These are phyloP conservation scores for Neopelma chrysocephalum DNA, from an alignment of 2,797 vertebrate genomes.

Conservation along the genomic window DNA sequence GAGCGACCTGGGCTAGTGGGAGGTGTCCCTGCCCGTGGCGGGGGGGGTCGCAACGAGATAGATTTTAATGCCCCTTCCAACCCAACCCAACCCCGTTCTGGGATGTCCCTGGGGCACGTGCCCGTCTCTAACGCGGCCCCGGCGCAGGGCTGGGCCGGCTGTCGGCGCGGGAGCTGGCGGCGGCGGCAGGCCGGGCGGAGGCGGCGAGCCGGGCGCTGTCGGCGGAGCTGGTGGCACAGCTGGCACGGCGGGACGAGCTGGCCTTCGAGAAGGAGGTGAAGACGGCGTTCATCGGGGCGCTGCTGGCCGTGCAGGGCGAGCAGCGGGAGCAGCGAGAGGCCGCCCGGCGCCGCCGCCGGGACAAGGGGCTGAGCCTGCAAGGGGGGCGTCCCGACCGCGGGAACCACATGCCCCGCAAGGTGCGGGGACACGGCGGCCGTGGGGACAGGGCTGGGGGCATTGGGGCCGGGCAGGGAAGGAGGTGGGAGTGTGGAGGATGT, in stretches of 20 bases:
- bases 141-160: neutral
- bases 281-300: constrained; percentile 52
- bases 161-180: constrained; percentile 22
- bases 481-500: neutral
- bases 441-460: no score
- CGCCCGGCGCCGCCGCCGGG: neutral
- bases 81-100: fast-evolving
- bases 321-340: constrained; percentile 36
- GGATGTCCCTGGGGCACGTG: fast-evolving
- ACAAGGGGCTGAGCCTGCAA: constrained; percentile 18
- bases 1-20: fast-evolving
- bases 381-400: neutral
- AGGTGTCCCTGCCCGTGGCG: neutral
- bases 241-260: constrained; percentile 45
- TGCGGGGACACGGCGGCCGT: neutral
- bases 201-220: constrained; percentile 27
- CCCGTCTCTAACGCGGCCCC: neutral
- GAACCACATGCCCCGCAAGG: constrained; percentile 2
- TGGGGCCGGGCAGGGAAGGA: neutral
- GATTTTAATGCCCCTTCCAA: no score
- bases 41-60: neutral
- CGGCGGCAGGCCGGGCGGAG: neutral
- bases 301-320: constrained; percentile 55
- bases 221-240: constrained; percentile 29
- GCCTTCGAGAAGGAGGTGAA: constrained; percentile 58